Evolutionary conservation across 35 echinoderm and acorn worm species (phyloP).

Genomic region (Hemicentrotus pulcherrimus): DNA sequence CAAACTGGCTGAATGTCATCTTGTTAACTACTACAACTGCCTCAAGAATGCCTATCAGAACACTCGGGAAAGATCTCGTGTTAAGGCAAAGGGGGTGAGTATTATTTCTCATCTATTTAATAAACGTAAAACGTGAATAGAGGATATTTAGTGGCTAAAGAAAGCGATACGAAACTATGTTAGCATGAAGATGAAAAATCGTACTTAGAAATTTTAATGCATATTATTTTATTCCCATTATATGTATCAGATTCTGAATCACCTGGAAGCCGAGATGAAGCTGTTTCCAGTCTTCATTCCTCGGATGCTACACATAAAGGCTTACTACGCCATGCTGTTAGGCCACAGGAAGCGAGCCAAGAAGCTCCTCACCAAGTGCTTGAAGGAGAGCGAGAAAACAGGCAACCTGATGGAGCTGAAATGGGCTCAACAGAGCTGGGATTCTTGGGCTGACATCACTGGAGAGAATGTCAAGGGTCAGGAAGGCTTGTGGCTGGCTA

Average conservation of each 20-base stretch:
- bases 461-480: constrained; percentile 22
- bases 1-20: constrained; percentile 69
- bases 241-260: constrained; percentile 55
- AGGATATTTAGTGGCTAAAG: too few relatives aligned
- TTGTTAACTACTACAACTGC: constrained; percentile 51
- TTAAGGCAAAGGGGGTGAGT: constrained; percentile 14
- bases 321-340: constrained; percentile 52
- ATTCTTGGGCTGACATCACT: constrained; percentile 57
- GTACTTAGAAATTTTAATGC: background rate
- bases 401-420: constrained; percentile 54
- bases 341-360: background rate
- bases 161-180: too few relatives aligned
- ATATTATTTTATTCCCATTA: background rate
- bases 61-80: background rate
- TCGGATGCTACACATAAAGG: constrained; percentile 60
- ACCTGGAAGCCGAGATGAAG: constrained; percentile 20
- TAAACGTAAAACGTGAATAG: background rate
- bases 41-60: background rate
- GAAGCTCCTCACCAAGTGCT: constrained; percentile 38
- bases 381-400: constrained; percentile 38
- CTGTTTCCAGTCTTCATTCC: constrained; percentile 59
- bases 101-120: background rate
- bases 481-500: constrained; percentile 56
- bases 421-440: constrained; percentile 70
- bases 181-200: too few relatives aligned